Conservation (phyloP, 2,113 vertebrate genomes). For the Alexandromys fortis region DNA sequence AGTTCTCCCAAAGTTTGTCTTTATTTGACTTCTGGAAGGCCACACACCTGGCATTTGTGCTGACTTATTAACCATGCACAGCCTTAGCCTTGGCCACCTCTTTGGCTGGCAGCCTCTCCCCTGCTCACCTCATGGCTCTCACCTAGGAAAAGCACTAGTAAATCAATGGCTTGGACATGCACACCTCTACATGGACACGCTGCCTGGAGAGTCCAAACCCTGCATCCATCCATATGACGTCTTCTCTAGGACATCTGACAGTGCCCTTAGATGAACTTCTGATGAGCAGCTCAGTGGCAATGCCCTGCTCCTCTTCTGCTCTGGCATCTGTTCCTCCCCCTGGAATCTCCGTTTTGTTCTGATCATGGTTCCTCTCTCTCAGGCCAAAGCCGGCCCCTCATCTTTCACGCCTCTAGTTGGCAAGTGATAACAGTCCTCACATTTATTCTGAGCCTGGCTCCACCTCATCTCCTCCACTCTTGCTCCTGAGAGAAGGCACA, state of each 20-base stretch:
- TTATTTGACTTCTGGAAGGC: background rate
- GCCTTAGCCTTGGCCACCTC: background rate
- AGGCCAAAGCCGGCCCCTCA: background rate
- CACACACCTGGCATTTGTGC: background rate
- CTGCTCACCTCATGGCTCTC: background rate
- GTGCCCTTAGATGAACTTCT: background rate
- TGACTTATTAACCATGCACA: background rate
- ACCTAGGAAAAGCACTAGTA: background rate
- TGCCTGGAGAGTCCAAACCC: no score
- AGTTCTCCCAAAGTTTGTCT: background rate
- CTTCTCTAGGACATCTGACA: accelerated
- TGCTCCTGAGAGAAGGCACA: background rate
- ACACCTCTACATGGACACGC: no score
- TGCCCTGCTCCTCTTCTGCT: background rate
- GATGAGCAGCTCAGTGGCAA: background rate
- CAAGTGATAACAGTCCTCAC: background rate
- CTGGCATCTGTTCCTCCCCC: background rate
- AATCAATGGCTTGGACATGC: accelerated
- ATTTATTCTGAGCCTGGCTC: background rate
- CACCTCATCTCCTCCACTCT: no score
- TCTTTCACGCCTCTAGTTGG: background rate
- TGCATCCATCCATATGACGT: accelerated
- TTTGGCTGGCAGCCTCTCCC: accelerated
- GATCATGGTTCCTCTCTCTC: accelerated
- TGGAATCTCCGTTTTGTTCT: accelerated